Base-by-base conservation (phyloP, 2,113 vertebrate species). In the Catharus bicknelli region DNA sequence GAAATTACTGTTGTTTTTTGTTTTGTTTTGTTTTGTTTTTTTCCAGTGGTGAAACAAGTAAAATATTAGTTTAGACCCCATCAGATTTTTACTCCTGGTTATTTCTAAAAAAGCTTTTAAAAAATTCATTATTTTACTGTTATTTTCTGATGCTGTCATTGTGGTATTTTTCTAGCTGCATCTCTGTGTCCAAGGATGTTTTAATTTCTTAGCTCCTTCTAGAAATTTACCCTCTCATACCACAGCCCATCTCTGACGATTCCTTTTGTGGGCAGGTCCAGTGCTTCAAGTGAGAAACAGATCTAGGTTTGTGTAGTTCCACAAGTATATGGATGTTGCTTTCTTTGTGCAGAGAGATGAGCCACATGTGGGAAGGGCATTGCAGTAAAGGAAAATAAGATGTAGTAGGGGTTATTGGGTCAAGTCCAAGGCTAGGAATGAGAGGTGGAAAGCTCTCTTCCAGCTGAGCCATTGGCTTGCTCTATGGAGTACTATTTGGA, bases 361-460 rank as follows among this genome's bases (percentile, higher is more conserved):
- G 25, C 26, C 45, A 7, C 0, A 0, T 27, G 12, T 77, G 18
- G 26, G 47, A 58, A 86, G 40, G 76, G 32, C 13, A 8, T 4
- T 86, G 19, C 2, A 4, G 16, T 76, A 51, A 64, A 70, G 25
- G 34, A 86, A 70, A 55, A 30, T 12, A 54, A 42, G 7, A 53
- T 51, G 19, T 47, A 16, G 16, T 13, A 47, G 40, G 25, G 27
- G 32, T 68, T 67, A 42, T 7, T 82, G 23, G 19, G 20, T 32
- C 26, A 48, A 74, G 30, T 47, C 36, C 4, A 23, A 62, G 51
- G 36, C 26, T 61, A n/a, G 66, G 38, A 63, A 42, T 25, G 25
- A 76, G 36, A 47, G 27, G 12, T 45, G 50, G 13, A 72, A 57
- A 74, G 14, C 17, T 62, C 6, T 36, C 18, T 69, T 10, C 32